Base-by-base conservation (phyloP, 2,797 vertebrate genomes). In the Rallus crepitans region DNA sequence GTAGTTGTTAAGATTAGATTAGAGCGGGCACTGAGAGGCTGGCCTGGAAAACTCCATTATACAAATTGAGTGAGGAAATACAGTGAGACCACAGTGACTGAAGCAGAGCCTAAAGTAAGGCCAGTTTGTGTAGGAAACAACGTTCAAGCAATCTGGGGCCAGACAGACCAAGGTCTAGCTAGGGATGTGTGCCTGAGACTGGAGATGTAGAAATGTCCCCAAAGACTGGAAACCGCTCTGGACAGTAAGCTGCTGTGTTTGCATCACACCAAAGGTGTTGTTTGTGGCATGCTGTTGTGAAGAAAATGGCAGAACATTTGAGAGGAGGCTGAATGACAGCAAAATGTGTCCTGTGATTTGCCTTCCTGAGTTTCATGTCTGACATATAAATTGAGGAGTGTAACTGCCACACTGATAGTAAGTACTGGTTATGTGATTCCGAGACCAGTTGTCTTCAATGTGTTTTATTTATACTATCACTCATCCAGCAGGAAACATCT, bases 1-100 rank as follows among this genome's bases (percentile, higher is more conserved):
- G 73, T 6, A 81, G 28, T 50, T 19, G 2, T 91, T 93, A 91
- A 89, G 57, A 81, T 93, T 86, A 96, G 82, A 93, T 91, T 78
- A 81, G 12, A 57, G 65, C 0, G 7, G 40, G 33, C 72, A 68
- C 56, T 76, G 75, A 90, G 73, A 84, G 37, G 19, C 31, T 78
- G 57, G 50, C 40, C 55, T 50, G 50, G 48, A 45, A 88, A 93
- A 85, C 33, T 79, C 95, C 65, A 4, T 61, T 90, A 79, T 31
- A 90, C 59, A 72, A 81, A 86, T 7, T 50, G 37, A 73, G 53
- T 48, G 18, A 72, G 52, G 52, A 87, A 87, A 50, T 76, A 39
- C 2, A 82, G 53, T 52, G 48, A 75, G 42, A 63, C 20, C 30
- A 30, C 2, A 71, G 47, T 15, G 15, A 66, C 35, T 56, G 55